Conservation (phyloP, 2,113 vertebrate genomes). For the Scomber scombrus region DNA sequence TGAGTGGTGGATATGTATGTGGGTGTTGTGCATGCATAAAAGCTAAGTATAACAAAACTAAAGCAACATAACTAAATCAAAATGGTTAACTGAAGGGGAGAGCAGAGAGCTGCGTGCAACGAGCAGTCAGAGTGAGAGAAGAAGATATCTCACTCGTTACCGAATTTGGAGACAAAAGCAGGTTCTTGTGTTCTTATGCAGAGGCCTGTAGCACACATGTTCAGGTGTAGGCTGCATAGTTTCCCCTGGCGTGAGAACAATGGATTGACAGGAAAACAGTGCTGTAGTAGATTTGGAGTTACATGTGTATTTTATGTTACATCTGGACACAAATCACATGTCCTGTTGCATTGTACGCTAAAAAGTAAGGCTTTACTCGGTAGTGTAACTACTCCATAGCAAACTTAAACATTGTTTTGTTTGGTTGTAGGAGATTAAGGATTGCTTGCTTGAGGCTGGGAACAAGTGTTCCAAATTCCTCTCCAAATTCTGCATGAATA, state of each 20-base stretch:
- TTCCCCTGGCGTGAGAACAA: neutral
- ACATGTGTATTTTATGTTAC: neutral
- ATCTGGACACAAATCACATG: neutral
- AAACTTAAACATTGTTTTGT: slow-evolving; percentile 15
- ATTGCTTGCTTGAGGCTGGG: slow-evolving; percentile 5
- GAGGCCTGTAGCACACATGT: neutral
- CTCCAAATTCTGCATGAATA: neutral
- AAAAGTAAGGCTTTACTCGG: neutral
- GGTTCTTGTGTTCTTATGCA: neutral
- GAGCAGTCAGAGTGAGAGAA: too few species aligned
- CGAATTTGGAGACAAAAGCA: too few species aligned
- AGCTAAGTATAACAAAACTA: too few species aligned
- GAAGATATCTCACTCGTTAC: too few species aligned
- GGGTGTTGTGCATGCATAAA: too few species aligned
- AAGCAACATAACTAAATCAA: too few species aligned
- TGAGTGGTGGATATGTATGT: too few species aligned
- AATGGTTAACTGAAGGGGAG: too few species aligned
- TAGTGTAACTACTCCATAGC: neutral
- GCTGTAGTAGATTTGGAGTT: slow-evolving; percentile 1
- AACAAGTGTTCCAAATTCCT: neutral
- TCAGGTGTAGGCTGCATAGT: neutral
- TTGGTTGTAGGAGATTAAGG: neutral
- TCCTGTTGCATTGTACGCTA: neutral
- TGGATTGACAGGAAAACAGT: neutral
- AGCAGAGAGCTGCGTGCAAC: too few species aligned